A percentile compares a stretch with the other conserved stretches of the same genome.
phyloP scores from a whole-genome alignment of 1,140 invertebrate species.

The Zaprionus davidi region DNA sequence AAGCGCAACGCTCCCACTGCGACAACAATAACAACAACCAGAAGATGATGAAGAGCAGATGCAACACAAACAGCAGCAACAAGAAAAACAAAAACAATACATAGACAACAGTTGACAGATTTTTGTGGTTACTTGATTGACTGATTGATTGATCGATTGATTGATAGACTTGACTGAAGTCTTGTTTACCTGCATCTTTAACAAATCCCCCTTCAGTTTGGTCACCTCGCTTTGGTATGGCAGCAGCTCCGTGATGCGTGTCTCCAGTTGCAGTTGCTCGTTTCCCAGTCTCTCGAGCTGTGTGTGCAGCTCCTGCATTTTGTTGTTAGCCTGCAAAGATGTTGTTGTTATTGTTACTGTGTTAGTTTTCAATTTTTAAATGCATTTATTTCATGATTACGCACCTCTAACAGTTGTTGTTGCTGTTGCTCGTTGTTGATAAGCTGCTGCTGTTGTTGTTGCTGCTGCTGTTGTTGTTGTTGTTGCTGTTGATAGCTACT shows the following conservation, averaged over 20 bases:
- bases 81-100: conserved; percentile 17
- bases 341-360: not conserved
- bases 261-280: conserved; percentile 85
- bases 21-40: conserved; percentile 12
- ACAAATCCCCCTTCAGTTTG: conserved; percentile 85
- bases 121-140: conserved; percentile 43
- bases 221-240: conserved; percentile 85
- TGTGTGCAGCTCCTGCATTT: conserved; percentile 82
- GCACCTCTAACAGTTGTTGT: conserved; percentile 78
- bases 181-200: conserved; percentile 82
- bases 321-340: conserved; percentile 75
- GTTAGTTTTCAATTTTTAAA: too few species aligned
- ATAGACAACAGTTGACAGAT: conserved; percentile 38
- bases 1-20: conserved; percentile 63
- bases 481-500: conserved; percentile 69
- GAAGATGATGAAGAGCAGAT: conserved; percentile 1
- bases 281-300: conserved; percentile 84
- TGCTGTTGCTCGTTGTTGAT: conserved; percentile 81
- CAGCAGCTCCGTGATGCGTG: conserved; percentile 85
- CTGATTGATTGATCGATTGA: not conserved
- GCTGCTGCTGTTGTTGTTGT: conserved; percentile 67
- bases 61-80: conserved; percentile 5
- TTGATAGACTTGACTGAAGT: not conserved
- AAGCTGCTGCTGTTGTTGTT: conserved; percentile 62
- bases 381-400: not conserved